phyloP scores from a whole-genome alignment of 1,140 invertebrate species.

The Plectus sambesii region DNA sequence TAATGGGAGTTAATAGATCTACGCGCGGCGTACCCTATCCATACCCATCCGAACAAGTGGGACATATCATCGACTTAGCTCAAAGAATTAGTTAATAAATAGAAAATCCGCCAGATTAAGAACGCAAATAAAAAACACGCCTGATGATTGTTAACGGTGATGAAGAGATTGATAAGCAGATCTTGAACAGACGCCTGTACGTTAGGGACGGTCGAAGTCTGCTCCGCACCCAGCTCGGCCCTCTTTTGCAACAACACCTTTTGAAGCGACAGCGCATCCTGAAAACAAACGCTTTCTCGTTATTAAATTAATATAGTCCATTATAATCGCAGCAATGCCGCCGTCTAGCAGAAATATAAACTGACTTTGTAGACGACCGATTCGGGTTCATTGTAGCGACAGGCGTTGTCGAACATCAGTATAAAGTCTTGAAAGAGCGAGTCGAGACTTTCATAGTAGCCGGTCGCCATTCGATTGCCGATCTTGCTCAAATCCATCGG shows the following conservation, averaged over 20 bases:
- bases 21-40: too few relatives aligned
- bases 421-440: conserved; percentile 83
- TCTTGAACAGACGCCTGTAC: conserved; percentile 30
- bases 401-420: conserved; percentile 97
- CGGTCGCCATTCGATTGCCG: conserved; percentile 20
- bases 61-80: too few relatives aligned
- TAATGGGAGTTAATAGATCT: too few relatives aligned
- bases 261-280: conserved; percentile 84
- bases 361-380: conserved; percentile 88
- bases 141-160: conserved; percentile 76
- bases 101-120: too few relatives aligned
- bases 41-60: too few relatives aligned
- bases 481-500: conserved; percentile 91
- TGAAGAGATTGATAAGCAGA: conserved; percentile 70
- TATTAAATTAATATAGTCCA: too few relatives aligned
- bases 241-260: conserved; percentile 81
- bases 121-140: conserved; percentile 34
- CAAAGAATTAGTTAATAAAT: too few relatives aligned
- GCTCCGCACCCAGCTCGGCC: conserved; percentile 60
- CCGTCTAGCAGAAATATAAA: too few relatives aligned
- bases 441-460: conserved; percentile 56
- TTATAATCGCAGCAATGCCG: too few relatives aligned
- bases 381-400: conserved; percentile 97
- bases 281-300: conserved; percentile 21
- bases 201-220: conserved; percentile 64